phyloP scores from a whole-genome alignment of 2,888 invertebrate genomes.

The Keiferia lycopersicella region DNA sequence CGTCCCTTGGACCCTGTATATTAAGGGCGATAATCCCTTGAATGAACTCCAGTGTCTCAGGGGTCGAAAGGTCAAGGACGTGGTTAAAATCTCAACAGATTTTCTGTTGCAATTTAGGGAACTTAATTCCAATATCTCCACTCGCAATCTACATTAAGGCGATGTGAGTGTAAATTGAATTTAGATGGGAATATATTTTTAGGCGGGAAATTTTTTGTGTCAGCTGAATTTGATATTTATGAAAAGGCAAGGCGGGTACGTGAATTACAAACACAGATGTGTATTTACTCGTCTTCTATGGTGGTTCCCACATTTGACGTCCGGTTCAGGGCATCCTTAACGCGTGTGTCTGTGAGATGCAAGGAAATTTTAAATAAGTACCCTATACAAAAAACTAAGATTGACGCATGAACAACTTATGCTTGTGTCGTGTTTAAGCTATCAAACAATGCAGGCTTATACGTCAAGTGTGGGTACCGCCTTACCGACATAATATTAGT shows the following conservation, averaged over 20 bases:
- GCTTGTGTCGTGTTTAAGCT: no score
- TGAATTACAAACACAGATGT: background rate
- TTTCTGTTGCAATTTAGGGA: conserved; percentile 16
- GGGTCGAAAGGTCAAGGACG: background rate
- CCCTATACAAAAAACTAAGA: no score
- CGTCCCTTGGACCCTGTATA: background rate
- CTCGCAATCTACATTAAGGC: conserved; percentile 25
- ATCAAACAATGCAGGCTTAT: no score
- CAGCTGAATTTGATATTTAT: background rate
- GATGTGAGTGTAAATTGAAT: conserved; percentile 31
- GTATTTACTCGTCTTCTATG: no score
- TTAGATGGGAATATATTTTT: conserved; percentile 25
- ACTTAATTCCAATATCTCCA: conserved; percentile 23
- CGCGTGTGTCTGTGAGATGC: no score
- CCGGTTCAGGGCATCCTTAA: no score
- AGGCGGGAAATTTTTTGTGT: conserved; percentile 11
- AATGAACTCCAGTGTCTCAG: background rate
- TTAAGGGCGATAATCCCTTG: conserved; percentile 15
- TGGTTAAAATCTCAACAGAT: conserved; percentile 19
- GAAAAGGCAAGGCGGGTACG: background rate
- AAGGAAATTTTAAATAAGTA: no score
- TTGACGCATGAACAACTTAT: no score
- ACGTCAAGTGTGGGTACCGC: no score
- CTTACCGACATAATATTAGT: no score
- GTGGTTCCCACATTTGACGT: no score